These are phyloP conservation scores for Mesorhabditis sp. DNA, from an alignment of 2,888 invertebrate species.

Conservation along the genomic window DNA sequence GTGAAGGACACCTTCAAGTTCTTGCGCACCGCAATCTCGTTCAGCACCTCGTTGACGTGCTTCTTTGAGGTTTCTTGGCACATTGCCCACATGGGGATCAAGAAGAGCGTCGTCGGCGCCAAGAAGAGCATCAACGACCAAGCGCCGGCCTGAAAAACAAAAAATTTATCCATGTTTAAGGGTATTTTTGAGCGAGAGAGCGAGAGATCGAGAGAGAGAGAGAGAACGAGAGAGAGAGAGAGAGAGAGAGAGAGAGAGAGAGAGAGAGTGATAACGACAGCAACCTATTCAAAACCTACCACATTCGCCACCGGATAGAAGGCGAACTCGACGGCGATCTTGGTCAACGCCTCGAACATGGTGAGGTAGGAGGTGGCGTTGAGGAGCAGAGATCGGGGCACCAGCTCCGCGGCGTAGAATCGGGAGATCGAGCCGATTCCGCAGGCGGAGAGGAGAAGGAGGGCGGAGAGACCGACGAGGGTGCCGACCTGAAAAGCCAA, in stretches of 20 bases:
- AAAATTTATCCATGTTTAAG: not conserved
- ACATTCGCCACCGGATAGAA: constrained; percentile 31
- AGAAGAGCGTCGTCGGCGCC: constrained; percentile 24
- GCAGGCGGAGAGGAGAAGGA: constrained; percentile 27
- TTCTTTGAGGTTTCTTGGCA: constrained; percentile 29
- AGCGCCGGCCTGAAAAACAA: constrained; percentile 16
- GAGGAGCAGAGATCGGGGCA: constrained; percentile 27
- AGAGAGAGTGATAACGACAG: not conserved
- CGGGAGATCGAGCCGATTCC: constrained; percentile 33
- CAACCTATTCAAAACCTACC: constrained; percentile 12
- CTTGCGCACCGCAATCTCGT: constrained; percentile 24
- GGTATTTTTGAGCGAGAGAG: not conserved
- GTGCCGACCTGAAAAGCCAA: constrained; percentile 18
- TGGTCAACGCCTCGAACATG: constrained; percentile 26
- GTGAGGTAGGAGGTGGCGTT: constrained; percentile 22
- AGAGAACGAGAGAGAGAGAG: not conserved
- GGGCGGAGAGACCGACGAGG: constrained; percentile 18
- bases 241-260: not conserved
- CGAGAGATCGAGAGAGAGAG: not conserved
- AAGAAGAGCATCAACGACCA: constrained; percentile 27
- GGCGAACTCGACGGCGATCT: constrained; percentile 26
- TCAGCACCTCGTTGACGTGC: constrained; percentile 26
- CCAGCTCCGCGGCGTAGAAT: constrained; percentile 33
- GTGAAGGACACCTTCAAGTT: constrained; percentile 25
- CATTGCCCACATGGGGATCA: constrained; percentile 25